These are phyloP conservation scores for Clepsis dumicolana DNA, from an alignment of 2,888 invertebrate species.

Conservation along the genomic window DNA sequence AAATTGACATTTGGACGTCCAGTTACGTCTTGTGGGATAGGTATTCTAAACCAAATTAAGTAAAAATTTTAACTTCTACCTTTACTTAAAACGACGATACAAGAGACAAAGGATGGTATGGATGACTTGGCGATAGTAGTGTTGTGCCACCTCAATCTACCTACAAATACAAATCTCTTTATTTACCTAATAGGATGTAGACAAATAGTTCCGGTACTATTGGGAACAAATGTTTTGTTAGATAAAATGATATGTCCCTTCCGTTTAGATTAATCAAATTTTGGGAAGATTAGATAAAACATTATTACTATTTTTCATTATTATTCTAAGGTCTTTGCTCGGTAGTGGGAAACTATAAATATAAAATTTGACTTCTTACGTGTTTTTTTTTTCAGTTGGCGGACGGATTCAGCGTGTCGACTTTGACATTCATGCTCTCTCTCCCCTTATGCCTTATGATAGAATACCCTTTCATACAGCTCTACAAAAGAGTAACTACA, in stretches of 20 bases:
- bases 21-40: too few species aligned
- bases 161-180: not conserved
- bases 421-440: conserved; percentile 40
- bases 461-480: conserved; percentile 40
- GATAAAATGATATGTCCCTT: not conserved
- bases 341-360: not conserved
- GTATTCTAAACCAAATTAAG: too few species aligned
- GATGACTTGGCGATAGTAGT: too few species aligned
- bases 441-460: conserved; percentile 41
- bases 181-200: not conserved
- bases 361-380: too few species aligned
- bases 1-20: too few species aligned
- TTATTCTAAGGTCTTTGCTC: too few species aligned
- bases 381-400: conserved; percentile 39
- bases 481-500: conserved; percentile 30
- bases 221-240: not conserved
- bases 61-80: too few species aligned
- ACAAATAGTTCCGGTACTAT: not conserved
- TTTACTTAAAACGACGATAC: too few species aligned
- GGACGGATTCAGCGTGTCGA: conserved; percentile 41
- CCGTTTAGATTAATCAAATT: not conserved
- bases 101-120: too few species aligned
- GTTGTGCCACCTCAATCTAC: too few species aligned
- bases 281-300: not conserved
- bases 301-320: too few species aligned